Base-by-base conservation (phyloP, 2,888 invertebrate species). In the Drosophila neonasuta region DNA sequence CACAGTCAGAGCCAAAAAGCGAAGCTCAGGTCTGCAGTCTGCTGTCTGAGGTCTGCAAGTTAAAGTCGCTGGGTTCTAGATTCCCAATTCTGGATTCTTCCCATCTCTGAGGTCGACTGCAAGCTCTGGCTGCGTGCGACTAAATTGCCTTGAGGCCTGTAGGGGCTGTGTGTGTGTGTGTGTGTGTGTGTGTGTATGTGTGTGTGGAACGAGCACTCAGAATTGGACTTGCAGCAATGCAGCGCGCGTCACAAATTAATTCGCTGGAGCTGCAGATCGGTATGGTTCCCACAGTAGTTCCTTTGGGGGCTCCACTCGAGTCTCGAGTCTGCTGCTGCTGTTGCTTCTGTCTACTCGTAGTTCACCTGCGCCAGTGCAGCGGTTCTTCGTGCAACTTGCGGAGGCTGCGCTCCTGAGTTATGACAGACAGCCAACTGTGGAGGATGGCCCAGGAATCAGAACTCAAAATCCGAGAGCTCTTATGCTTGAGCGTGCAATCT, bases 341-440 rank as follows among this genome's bases (percentile, higher is more conserved):
- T 45, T 39, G 39, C 65, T 65, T 20, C 30, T 41, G 42, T 41
- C 66, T 68, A 68, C 73, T 74, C 70, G 70, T 76, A 70, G 72
- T 84, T 87, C 88, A 87, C 88, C 88, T 87, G 87, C 88, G 73
- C 65, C 70, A 59, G 66, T 68, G 88, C 88, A 86, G 87, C 87
- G 88, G 86, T 88, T 77, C 76, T 77, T 84, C 46, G 24, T 1
- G 55, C 54, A 54, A 56, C 46, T 54, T 51, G 73, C 70, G 63
- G 74, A 68, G 74, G 74, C 64, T 59, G 73, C 74, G 74, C 76
- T 79, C 75, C 81, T 87, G 88, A 85, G 85, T 85, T 85, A 88
- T 87, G 85, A 86, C 80, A 86, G 85, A 84, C 85, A 86, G 86
- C 61, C 73, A 80, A 69, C 55, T 65, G 78, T 71, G 71, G 56